Evolutionary conservation across 1,140 invertebrate genomes (phyloP), one percentile per base, ranked within the genome.

Genomic region (Phortica variegata): DNA sequence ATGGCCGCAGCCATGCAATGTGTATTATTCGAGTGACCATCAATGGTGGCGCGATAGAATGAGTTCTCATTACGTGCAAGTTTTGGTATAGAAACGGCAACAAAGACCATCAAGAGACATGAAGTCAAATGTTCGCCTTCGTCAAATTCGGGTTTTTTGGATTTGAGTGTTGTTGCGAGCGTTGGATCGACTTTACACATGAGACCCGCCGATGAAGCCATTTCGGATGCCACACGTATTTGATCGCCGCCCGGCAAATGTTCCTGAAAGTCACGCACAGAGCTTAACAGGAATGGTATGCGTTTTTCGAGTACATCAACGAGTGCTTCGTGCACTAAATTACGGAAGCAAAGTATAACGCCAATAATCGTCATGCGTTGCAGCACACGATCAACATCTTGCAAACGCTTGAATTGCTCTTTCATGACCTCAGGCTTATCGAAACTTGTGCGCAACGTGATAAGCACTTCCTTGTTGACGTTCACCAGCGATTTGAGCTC

Each of bases 361-460:
- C 97, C 97, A 63, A 98, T 93, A 54, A 98, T 98, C 9, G 94
- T 97, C 86, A 99, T 96, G 52, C 96, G 82, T 73, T 96, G 91
- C 8, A 99, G 78, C 16, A 98, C 90, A 70, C 93, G 95, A 57
- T 97, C 94, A 1, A 95, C 93, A 73, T 92, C 85, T 52, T 90
- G 88, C 19, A 98, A 76, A 61, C 87, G 88, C 73, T 92, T 94
- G 54, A 93, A 93, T 47, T 98, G 87, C 58, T 98, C 96, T 72
- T 93, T 95, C 95, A 99, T 99, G n/a, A 93, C 86, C 65, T 99
- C 96, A 0, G 87, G 87, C 74, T 96, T 95, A 75, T 97, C 96
- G 77, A 97, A 99, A 76, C 95, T 97, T 1, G 95, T 96, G 65
- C 97, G 81, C 26, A 99, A 78, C 36, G 88, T 85, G 45, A 91